Conservation (phyloP, 2,888 invertebrate genomes). For the Acronicta aceris region DNA sequence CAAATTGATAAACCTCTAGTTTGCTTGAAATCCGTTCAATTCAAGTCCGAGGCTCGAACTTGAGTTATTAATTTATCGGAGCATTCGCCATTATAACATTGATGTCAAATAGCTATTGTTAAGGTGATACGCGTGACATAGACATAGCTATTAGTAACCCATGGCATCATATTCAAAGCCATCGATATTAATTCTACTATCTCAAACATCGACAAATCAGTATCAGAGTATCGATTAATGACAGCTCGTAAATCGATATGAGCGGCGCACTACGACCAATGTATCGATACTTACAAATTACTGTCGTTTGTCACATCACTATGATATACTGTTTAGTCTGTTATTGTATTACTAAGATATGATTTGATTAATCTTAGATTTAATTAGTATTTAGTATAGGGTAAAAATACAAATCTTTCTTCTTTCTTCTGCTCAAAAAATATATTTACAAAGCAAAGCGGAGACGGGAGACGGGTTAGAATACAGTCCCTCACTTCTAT, state of each 20-base stretch:
- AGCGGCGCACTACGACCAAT: slow-evolving; percentile 42
- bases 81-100: not conserved
- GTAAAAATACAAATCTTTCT: no score
- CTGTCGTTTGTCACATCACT: slow-evolving; percentile 48
- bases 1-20: no score
- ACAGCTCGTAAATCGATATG: slow-evolving; percentile 51
- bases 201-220: slow-evolving; percentile 50
- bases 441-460: no score
- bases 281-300: slow-evolving; percentile 61
- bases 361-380: not conserved
- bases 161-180: slow-evolving; percentile 29
- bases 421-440: no score
- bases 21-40: no score
- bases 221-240: slow-evolving; percentile 55
- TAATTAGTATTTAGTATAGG: no score
- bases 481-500: no score
- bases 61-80: no score
- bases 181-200: slow-evolving; percentile 45
- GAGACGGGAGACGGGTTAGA: no score
- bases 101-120: not conserved
- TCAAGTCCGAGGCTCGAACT: no score
- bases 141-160: not conserved
- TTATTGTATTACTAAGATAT: slow-evolving; percentile 6
- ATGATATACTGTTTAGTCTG: slow-evolving; percentile 24
- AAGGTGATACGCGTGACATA: not conserved